Percentiles rank a stretch among this genome's conserved stretches.
Evolutionary conservation across 2,113 vertebrate genomes (phyloP).

Genomic region (Felis catus): DNA sequence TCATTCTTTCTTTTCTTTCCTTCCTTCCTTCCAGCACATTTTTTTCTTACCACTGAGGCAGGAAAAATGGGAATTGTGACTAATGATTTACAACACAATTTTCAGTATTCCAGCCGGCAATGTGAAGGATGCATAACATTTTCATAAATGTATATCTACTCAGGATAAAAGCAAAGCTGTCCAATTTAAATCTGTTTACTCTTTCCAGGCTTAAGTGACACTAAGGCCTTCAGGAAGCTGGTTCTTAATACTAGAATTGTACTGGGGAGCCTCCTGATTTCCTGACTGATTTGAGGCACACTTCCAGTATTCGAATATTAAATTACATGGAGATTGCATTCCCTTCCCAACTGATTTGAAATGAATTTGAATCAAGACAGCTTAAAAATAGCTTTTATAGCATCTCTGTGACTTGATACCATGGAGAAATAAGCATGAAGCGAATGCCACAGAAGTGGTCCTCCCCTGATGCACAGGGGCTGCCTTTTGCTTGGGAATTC

Average conservation of each 20-base stretch:
- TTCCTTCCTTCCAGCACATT: background rate
- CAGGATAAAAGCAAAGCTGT: background rate
- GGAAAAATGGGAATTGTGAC: background rate
- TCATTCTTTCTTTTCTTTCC: background rate
- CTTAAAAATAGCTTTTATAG: constrained; percentile 60
- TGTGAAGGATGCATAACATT: background rate
- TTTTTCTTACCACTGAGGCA: background rate
- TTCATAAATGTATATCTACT: background rate
- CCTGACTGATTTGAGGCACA: background rate
- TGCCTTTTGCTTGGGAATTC: background rate
- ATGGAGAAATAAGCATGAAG: background rate
- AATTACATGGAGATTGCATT: background rate
- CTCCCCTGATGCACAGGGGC: background rate
- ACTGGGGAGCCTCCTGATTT: background rate
- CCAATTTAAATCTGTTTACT: background rate
- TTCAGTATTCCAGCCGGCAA: background rate
- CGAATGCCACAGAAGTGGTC: background rate
- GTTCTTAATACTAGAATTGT: background rate
- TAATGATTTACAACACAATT: background rate
- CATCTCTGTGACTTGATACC: background rate
- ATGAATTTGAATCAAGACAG: constrained; percentile 40
- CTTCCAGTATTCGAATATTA: constrained; percentile 15
- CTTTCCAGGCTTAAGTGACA: background rate
- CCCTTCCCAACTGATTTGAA: constrained; percentile 43
- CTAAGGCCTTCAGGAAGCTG: background rate